phyloP scores from a whole-genome alignment of 2,113 vertebrate genomes.

The Pipa parva region DNA sequence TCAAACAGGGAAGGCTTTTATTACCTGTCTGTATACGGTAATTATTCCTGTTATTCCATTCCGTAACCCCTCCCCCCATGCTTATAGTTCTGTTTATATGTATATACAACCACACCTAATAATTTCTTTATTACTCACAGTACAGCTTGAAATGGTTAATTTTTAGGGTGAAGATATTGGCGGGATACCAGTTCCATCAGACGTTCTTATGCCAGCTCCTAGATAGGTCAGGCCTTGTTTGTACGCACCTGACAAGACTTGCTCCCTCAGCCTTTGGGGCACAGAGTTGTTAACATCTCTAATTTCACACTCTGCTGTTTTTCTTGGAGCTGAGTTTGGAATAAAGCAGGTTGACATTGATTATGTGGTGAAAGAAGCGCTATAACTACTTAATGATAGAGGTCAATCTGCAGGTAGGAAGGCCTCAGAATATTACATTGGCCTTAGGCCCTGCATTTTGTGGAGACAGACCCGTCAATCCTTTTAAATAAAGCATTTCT shows the following conservation, averaged over 20 bases:
- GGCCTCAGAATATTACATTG: too few relatives aligned
- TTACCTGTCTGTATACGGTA: too few relatives aligned
- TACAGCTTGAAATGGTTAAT: constrained; percentile 11
- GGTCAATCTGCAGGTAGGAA: neutral
- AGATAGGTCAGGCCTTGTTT: constrained; percentile 40
- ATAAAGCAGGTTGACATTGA: constrained; percentile 7
- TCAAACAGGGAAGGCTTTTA: too few relatives aligned
- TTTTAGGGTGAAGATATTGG: constrained; percentile 12
- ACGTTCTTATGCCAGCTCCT: constrained; percentile 9
- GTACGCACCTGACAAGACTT: constrained; percentile 26
- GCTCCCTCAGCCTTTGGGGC: constrained; percentile 22
- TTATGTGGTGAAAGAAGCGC: neutral
- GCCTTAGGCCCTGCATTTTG: too few relatives aligned
- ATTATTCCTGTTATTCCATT: too few relatives aligned
- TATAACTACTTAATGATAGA: neutral
- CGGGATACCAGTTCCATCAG: constrained; percentile 9
- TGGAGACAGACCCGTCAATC: too few relatives aligned
- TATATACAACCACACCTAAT: neutral
- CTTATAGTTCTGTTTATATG: neutral
- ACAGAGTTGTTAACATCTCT: constrained; percentile 20
- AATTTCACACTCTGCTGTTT: constrained; percentile 36
- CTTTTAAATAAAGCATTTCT: too few relatives aligned
- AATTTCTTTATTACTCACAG: constrained; percentile 1
- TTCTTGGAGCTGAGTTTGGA: constrained; percentile 11
- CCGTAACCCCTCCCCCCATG: too few relatives aligned